Evolutionary conservation across 2,888 invertebrate species (phyloP).

Genomic region (Hypolimnas misippus): DNA sequence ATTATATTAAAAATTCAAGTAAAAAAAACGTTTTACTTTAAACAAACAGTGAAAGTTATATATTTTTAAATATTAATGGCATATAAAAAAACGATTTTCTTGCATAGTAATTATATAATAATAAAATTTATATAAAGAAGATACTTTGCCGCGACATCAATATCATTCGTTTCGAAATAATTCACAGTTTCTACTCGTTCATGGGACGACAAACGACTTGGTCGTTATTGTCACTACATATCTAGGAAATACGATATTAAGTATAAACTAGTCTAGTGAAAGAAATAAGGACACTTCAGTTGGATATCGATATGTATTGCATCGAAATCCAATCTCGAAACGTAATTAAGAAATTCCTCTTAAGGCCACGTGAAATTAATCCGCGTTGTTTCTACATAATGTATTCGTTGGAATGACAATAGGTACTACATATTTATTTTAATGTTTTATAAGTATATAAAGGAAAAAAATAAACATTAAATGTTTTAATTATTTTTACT

Average conservation of each 20-base stretch:
- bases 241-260: conserved; percentile 42
- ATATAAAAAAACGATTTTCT: not conserved
- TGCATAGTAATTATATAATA: not conserved
- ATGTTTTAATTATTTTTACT: no score
- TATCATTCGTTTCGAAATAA: conserved; percentile 1
- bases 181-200: not conserved
- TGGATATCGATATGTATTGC: conserved; percentile 30
- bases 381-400: conserved; percentile 3
- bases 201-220: conserved; percentile 2
- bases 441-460: not conserved
- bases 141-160: conserved; percentile 8
- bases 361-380: conserved; percentile 39
- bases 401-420: conserved; percentile 8
- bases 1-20: not conserved
- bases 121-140: not conserved
- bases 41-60: not conserved
- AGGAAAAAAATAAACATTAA: no score
- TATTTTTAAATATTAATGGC: not conserved
- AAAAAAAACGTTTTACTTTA: not conserved
- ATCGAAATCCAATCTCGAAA: conserved; percentile 38
- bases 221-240: conserved; percentile 37
- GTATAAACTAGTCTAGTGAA: conserved; percentile 23
- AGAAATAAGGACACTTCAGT: conserved; percentile 33
- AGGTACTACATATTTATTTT: conserved; percentile 11
- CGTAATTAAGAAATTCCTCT: conserved; percentile 40